These are phyloP conservation scores for Tupaia tana DNA, from an alignment of 2,113 vertebrate genomes.

Conservation along the genomic window DNA sequence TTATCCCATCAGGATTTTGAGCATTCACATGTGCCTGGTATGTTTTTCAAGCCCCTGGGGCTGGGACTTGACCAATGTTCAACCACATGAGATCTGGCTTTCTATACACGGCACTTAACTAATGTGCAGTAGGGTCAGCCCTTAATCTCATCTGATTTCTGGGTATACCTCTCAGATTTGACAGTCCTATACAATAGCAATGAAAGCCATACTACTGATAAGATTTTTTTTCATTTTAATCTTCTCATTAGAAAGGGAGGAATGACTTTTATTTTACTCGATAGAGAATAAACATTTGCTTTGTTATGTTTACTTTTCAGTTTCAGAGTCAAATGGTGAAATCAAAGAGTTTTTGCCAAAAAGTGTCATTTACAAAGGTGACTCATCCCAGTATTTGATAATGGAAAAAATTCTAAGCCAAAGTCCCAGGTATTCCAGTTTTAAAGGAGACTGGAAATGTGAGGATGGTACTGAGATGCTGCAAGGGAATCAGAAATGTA, in stretches of 20 bases:
- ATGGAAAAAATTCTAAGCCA: slow-evolving; percentile 44
- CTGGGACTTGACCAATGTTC: no score
- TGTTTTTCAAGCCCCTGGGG: no score
- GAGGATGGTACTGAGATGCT: neutral
- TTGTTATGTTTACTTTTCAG: slow-evolving; percentile 32
- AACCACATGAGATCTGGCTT: no score
- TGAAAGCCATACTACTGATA: neutral
- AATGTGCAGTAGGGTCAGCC: no score
- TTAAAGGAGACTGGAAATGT: slow-evolving; percentile 44
- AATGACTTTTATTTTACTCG: slow-evolving; percentile 33
- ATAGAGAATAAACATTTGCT: neutral
- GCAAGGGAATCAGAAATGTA: slow-evolving; percentile 13
- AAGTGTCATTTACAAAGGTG: slow-evolving; percentile 1
- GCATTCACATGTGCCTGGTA: no score
- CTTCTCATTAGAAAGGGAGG: neutral
- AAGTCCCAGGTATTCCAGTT: neutral
- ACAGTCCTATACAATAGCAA: neutral
- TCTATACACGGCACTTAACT: no score
- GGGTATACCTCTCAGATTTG: neutral
- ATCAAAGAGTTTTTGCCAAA: slow-evolving; percentile 41
- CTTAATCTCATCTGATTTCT: neutral
- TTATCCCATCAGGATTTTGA: no score
- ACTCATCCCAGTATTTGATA: slow-evolving; percentile 42
- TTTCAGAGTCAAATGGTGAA: slow-evolving; percentile 44
- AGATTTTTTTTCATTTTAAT: neutral